A percentile compares a stretch with the other conserved stretches of the same genome.
Evolutionary conservation across 2,888 invertebrate species (phyloP).

Genomic region (Luperina testacea): DNA sequence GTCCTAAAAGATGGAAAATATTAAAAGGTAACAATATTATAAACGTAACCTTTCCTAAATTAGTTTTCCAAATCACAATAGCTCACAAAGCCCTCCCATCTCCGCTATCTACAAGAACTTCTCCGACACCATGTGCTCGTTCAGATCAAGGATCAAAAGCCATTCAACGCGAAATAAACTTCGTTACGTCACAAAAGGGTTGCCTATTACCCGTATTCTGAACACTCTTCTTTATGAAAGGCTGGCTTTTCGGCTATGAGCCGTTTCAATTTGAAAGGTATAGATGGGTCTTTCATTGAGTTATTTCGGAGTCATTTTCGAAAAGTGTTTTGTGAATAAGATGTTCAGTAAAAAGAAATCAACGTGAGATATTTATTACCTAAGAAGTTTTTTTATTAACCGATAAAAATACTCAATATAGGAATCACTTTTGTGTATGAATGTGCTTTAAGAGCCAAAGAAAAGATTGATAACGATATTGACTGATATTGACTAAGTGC

Average conservation of each 20-base stretch:
- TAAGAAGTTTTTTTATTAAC: neutral
- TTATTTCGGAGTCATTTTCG: conserved; percentile 31
- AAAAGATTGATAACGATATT: no score
- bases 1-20: neutral
- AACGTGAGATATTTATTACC: neutral
- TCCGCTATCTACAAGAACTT: conserved; percentile 40
- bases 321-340: conserved; percentile 8
- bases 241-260: conserved; percentile 40
- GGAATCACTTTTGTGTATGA: neutral
- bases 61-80: conserved; percentile 42
- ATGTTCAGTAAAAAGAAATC: neutral
- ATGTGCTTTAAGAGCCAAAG: no score
- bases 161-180: conserved; percentile 55
- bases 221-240: conserved; percentile 45
- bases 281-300: conserved; percentile 23
- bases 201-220: conserved; percentile 42
- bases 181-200: conserved; percentile 58
- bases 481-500: no score
- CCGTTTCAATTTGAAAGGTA: conserved; percentile 50
- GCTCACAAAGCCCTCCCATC: conserved; percentile 11
- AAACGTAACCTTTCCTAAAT: conserved; percentile 18
- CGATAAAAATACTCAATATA: neutral
- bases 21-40: neutral
- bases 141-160: conserved; percentile 45
- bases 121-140: conserved; percentile 43